phyloP scores from a whole-genome alignment of 2,888 invertebrate species.

The Dicranocentrus wangi region DNA sequence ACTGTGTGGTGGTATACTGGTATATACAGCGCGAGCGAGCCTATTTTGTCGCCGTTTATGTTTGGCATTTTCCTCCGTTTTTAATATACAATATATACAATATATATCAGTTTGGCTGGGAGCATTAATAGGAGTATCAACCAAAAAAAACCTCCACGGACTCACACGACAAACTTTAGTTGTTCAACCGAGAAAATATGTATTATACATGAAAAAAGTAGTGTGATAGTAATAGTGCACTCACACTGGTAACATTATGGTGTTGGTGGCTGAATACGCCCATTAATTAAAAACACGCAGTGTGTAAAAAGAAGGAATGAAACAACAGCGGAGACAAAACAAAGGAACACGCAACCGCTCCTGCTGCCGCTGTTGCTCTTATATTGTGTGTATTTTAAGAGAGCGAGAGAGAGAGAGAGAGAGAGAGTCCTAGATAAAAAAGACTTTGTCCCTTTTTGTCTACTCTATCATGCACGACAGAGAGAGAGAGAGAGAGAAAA shows the following conservation, averaged over 20 bases:
- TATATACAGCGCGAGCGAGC: no score
- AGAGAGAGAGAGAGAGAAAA: constrained; percentile 3
- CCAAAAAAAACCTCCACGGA: no score
- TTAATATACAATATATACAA: constrained; percentile 1
- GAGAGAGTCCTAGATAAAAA: not conserved
- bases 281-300: constrained; percentile 72
- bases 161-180: not conserved
- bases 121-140: no score
- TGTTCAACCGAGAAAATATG: constrained; percentile 19
- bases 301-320: constrained; percentile 65
- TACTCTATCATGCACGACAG: constrained; percentile 42
- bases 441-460: constrained; percentile 27
- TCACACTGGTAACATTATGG: constrained; percentile 51
- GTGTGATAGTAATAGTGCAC: constrained; percentile 31
- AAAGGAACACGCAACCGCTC: constrained; percentile 67
- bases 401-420: constrained; percentile 15
- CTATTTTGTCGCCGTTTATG: constrained; percentile 19
- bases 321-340: constrained; percentile 68
- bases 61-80: constrained; percentile 23
- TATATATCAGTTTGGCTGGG: not conserved
- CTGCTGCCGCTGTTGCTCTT: constrained; percentile 20
- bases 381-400: constrained; percentile 19
- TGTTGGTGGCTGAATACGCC: constrained; percentile 71
- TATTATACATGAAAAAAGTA: constrained; percentile 7
- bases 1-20: not conserved